These are phyloP conservation scores for Enteromius thamalakanensis DNA, from an alignment of 2,797 vertebrate genomes.

Conservation along the genomic window DNA sequence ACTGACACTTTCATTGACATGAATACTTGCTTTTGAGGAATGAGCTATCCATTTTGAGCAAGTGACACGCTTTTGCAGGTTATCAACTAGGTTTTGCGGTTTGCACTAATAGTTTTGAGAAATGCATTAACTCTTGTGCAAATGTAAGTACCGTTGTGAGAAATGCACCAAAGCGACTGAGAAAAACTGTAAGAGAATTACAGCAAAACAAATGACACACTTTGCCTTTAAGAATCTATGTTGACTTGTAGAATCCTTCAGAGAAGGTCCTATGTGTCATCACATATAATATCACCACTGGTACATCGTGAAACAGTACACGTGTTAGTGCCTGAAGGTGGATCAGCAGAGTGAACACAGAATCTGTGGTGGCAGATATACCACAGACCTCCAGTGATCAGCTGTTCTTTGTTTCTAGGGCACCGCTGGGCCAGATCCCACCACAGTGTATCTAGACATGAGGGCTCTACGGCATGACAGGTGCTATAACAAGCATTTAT, in stretches of 20 bases:
- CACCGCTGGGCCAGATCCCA: conserved; percentile 93
- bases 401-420: conserved; percentile 76
- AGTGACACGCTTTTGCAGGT: no score
- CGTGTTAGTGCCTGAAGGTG: conserved; percentile 26
- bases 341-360: background rate
- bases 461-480: conserved; percentile 92
- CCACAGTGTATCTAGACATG: conserved; percentile 96
- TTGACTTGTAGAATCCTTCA: background rate
- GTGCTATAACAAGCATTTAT: conserved; percentile 67
- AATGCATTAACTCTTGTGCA: no score
- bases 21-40: no score
- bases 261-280: conserved; percentile 1
- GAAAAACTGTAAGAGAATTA: background rate
- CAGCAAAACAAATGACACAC: background rate
- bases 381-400: conserved; percentile 10
- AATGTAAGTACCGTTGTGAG: no score
- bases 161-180: no score
- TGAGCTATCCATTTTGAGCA: no score
- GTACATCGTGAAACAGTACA: background rate
- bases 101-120: no score
- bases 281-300: background rate
- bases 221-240: background rate
- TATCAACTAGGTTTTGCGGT: no score
- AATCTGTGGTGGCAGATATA: background rate
- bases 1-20: no score